phyloP scores from a whole-genome alignment of 1,140 invertebrate genomes.

The Philaenus spumarius region DNA sequence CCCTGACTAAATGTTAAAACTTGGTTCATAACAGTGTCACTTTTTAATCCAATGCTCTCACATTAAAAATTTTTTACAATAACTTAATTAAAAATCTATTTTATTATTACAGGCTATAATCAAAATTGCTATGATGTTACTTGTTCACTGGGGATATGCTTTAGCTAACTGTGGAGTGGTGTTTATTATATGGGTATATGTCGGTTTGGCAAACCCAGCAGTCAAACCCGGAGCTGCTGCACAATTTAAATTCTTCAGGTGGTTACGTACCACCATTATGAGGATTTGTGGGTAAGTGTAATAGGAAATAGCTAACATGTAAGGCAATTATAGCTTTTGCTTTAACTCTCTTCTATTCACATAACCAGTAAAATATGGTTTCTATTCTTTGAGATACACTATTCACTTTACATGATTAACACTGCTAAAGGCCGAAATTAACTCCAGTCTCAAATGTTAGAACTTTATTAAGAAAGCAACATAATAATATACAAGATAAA shows the following conservation, averaged over 20 bases:
- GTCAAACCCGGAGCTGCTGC: slow-evolving; percentile 85
- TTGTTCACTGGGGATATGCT: slow-evolving; percentile 90
- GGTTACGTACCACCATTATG: slow-evolving; percentile 67
- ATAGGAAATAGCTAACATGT: too few species aligned
- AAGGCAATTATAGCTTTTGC: too few species aligned
- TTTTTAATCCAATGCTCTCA: slow-evolving; percentile 4
- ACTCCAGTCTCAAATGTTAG: too few species aligned
- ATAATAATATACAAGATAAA: too few species aligned
- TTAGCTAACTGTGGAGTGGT: slow-evolving; percentile 71
- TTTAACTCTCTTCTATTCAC: too few species aligned
- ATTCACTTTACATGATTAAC: too few species aligned
- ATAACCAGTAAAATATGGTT: too few species aligned
- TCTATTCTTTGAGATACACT: too few species aligned
- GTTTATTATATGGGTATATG: slow-evolving; percentile 86
- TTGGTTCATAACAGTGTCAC: not conserved
- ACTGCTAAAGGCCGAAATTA: too few species aligned
- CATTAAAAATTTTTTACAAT: not conserved
- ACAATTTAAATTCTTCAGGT: slow-evolving; percentile 80
- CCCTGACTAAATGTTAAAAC: too few species aligned
- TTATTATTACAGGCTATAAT: slow-evolving; percentile 56
- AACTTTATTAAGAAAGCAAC: too few species aligned
- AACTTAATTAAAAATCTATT: slow-evolving; percentile 11
- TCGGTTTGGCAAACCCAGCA: slow-evolving; percentile 88
- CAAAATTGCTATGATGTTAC: slow-evolving; percentile 85
- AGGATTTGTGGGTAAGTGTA: slow-evolving; percentile 74